Evolutionary conservation across 1,140 invertebrate genomes (phyloP).

Genomic region (Temnothorax longispinosus): DNA sequence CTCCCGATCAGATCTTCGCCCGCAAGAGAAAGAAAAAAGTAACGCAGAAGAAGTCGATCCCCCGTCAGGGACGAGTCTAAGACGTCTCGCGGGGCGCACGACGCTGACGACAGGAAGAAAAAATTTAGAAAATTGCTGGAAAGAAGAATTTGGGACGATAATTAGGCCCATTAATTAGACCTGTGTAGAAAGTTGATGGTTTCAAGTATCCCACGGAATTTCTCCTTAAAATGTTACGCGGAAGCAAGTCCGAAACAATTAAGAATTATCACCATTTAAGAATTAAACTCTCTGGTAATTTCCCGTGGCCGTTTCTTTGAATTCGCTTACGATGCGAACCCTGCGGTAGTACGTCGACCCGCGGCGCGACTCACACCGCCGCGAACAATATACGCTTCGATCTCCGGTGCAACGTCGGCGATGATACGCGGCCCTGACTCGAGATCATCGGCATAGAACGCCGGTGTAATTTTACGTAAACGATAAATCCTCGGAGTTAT

Average conservation of each 20-base stretch:
- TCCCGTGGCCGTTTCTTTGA: not conserved
- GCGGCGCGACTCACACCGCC: not conserved
- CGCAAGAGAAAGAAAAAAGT: not conserved
- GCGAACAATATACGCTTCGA: conserved; percentile 18
- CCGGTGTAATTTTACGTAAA: conserved; percentile 19
- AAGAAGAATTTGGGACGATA: not conserved
- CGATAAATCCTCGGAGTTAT: conserved; percentile 53
- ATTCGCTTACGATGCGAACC: not conserved
- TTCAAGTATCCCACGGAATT: not conserved
- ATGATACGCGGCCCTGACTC: not conserved
- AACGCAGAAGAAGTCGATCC: conserved; percentile 4
- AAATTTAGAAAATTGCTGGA: not conserved
- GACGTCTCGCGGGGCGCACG: not conserved
- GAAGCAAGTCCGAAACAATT: not conserved
- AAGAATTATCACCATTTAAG: not conserved
- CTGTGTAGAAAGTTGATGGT: not conserved
- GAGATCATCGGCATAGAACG: conserved; percentile 1
- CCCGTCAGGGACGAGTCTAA: not conserved
- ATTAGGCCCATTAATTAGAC: not conserved
- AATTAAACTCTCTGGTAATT: not conserved
- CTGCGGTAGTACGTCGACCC: not conserved
- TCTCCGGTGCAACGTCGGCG: not conserved
- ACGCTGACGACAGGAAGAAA: not conserved
- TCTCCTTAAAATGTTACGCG: not conserved
- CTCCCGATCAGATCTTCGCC: conserved; percentile 23